Evolutionary conservation across 2,113 vertebrate genomes (phyloP).

Genomic region (Bolborhynchus lineola): DNA sequence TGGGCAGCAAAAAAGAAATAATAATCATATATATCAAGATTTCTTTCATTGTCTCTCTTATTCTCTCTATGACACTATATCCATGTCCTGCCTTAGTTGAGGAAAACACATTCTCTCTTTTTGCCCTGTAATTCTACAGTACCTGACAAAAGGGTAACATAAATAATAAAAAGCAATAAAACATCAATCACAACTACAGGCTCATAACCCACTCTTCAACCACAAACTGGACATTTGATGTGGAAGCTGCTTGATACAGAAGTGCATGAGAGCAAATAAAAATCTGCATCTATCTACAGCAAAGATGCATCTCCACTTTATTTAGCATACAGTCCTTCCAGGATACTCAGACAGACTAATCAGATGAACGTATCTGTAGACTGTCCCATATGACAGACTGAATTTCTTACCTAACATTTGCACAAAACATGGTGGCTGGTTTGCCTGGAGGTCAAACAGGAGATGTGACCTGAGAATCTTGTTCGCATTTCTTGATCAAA

Average conservation of each 20-base stretch:
- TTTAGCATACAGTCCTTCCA: not conserved
- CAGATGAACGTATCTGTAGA: not conserved
- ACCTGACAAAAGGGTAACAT: not conserved
- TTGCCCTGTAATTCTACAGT: not conserved
- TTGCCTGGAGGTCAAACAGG: conserved; percentile 1
- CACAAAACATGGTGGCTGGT: not conserved
- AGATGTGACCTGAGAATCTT: not conserved
- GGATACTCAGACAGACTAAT: not conserved
- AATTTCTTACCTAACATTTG: not conserved
- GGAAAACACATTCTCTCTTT: not conserved
- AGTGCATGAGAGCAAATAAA: not conserved
- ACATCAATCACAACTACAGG: not conserved
- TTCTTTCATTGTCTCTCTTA: not conserved
- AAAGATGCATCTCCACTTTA: not conserved
- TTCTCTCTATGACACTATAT: not conserved
- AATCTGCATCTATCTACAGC: not conserved
- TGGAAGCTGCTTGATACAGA: not conserved
- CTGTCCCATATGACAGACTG: not conserved
- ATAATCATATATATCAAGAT: not conserved
- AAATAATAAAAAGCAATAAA: not conserved
- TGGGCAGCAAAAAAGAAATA: not conserved
- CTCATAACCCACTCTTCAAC: not conserved
- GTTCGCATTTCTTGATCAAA: not conserved
- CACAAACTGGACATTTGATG: not conserved
- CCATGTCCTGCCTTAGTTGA: not conserved